Conservation (phyloP, 2,888 invertebrate species). For the Ormyrus thymus region DNA sequence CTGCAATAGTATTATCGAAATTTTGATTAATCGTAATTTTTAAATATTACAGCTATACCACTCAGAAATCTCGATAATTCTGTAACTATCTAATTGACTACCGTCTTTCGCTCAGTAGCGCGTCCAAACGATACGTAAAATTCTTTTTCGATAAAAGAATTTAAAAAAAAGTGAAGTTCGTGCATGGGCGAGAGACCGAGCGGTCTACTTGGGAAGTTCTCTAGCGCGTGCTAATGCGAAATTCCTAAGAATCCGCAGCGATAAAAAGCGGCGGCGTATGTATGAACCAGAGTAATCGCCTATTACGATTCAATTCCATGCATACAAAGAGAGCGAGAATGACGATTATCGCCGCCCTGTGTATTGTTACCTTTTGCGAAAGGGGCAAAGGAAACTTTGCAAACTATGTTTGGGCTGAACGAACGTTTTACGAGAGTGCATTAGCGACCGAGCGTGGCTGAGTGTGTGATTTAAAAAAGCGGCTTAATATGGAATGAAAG, state of each 20-base stretch:
- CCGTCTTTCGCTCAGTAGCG: neutral
- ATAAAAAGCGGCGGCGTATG: slow-evolving; percentile 3
- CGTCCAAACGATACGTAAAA: slow-evolving; percentile 2
- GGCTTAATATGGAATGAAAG: slow-evolving; percentile 14
- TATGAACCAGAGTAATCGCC: slow-evolving; percentile 2
- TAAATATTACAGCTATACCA: neutral
- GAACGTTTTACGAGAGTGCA: slow-evolving; percentile 21
- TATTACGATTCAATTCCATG: slow-evolving; percentile 20
- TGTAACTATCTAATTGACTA: slow-evolving; percentile 2
- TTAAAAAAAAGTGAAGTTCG: neutral
- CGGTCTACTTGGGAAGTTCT: slow-evolving; percentile 8
- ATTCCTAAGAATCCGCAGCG: slow-evolving; percentile 27
- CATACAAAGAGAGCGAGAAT: neutral
- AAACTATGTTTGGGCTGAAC: slow-evolving; percentile 37
- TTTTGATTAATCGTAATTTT: slow-evolving; percentile 14
- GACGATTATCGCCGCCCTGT: slow-evolving; percentile 8
- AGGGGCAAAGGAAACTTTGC: slow-evolving; percentile 36
- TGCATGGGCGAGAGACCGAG: neutral
- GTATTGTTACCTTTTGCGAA: slow-evolving; percentile 32
- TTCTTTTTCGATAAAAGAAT: neutral
- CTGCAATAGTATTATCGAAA: neutral
- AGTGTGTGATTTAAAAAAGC: slow-evolving; percentile 8
- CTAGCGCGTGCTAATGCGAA: slow-evolving; percentile 31
- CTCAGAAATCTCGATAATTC: slow-evolving; percentile 23
- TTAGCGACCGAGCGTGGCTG: neutral